These are phyloP conservation scores for Kryphioiulus occultus DNA, from an alignment of 2,888 invertebrate species.

Conservation along the genomic window DNA sequence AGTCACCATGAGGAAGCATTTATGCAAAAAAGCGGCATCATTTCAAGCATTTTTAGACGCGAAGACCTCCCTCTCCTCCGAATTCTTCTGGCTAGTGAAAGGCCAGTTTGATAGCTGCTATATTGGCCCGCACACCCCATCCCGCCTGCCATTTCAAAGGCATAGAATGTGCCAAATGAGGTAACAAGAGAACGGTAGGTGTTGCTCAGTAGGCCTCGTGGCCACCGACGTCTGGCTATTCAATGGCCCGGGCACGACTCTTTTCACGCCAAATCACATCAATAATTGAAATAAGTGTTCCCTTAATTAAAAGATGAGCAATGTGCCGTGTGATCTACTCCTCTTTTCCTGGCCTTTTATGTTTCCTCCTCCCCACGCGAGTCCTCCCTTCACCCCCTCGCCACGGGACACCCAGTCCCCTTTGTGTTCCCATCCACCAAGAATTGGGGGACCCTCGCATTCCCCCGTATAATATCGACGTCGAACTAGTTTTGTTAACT, in stretches of 20 bases:
- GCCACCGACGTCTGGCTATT: slow-evolving; percentile 6
- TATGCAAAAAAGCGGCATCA: slow-evolving; percentile 5
- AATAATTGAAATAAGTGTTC: slow-evolving; percentile 23
- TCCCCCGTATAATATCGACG: background rate
- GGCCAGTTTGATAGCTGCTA: slow-evolving; percentile 18
- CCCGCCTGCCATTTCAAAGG: slow-evolving; percentile 7
- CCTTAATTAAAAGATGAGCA: slow-evolving; percentile 23
- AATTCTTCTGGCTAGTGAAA: background rate
- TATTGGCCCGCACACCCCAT: background rate
- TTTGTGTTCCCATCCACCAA: background rate
- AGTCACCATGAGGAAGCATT: background rate
- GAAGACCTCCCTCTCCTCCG: background rate
- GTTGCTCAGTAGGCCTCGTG: slow-evolving; percentile 15
- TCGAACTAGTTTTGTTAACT: slow-evolving; percentile 23
- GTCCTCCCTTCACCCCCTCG: background rate
- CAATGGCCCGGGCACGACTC: slow-evolving; percentile 23
- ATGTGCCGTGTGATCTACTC: slow-evolving; percentile 23
- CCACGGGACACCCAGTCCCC: background rate
- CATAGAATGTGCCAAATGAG: slow-evolving; percentile 23
- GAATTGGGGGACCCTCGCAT: background rate
- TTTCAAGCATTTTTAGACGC: slow-evolving; percentile 14
- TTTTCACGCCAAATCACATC: slow-evolving; percentile 23
- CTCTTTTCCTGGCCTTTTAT: slow-evolving; percentile 11
- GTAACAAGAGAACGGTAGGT: slow-evolving; percentile 23
- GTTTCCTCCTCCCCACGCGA: background rate